Base-by-base conservation (phyloP, 2,888 invertebrate genomes). In the Dasysyrphus albostriatus region DNA sequence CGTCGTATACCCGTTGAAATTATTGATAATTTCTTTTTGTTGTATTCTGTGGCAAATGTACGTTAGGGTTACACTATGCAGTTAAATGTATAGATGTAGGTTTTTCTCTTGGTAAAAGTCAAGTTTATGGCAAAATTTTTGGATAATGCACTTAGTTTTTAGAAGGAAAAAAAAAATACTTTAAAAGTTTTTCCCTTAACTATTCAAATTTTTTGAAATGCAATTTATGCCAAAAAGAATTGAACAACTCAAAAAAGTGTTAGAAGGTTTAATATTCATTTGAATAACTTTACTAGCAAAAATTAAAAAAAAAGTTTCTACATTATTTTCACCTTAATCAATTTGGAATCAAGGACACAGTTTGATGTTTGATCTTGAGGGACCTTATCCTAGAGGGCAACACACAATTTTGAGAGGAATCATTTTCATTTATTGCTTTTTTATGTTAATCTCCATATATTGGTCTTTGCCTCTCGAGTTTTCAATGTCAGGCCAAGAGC, bases 1-100 rank as follows among this genome's bases (percentile, higher is more conserved):
- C 82, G 82, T 85, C 77, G 9, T 51, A 29, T 7, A 14, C 69
- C 14, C 24, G 39, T 37, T 29, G 9, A 39, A 69, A 54, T 69
- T 54, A 54, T 49, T 34, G 42, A 67, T 42, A 65, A 47, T 67
- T 67, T 47, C 16, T 24, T 67, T 47, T 32, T n/a, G n/a, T 65
- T 51, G 24, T 29, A 29, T 47, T 65, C 8, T 34, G 16, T 49
- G 44, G 29, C 2, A 32, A 32, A 65, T 32, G 16, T 34, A 47
- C 12, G 2, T 47, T 32, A 7, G 16, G 0, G 49, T 19, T 39
- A 10, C 16, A 54, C n/a, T n/a, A n/a, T n/a, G n/a, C 59, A 10
- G 37, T 58, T 1, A 16, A 16, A 10, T 5, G 56, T 8, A 34
- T 58, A 34, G 3, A 42, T 42, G 42, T 5, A 5, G 61, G 42